Evolutionary conservation across 1,140 invertebrate species (phyloP).

Genomic region (Araneus ventricosus): DNA sequence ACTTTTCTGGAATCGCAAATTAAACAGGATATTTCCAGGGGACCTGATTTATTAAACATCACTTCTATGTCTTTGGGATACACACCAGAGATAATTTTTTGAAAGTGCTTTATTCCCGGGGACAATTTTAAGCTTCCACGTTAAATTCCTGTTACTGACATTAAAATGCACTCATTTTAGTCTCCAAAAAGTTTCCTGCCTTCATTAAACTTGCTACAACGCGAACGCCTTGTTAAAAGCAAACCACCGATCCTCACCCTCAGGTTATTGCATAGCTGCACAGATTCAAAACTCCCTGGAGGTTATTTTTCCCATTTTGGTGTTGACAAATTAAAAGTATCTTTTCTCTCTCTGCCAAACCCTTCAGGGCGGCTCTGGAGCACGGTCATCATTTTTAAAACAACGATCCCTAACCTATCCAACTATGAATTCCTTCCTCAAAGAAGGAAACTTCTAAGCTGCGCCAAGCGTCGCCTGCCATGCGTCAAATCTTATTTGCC

Average conservation of each 20-base stretch:
- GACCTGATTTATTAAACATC: no score
- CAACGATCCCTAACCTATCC: constrained; percentile 37
- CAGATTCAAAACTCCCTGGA: background rate
- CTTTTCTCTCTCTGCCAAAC: background rate
- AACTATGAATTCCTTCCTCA: constrained; percentile 38
- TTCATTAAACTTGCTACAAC: background rate
- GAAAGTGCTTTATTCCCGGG: background rate
- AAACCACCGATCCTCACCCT: background rate
- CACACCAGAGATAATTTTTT: background rate
- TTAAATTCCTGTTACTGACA: background rate
- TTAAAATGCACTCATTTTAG: background rate
- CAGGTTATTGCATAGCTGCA: constrained; percentile 20
- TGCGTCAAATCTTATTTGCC: constrained; percentile 72
- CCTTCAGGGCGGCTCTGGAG: background rate
- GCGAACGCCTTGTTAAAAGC: constrained; percentile 12
- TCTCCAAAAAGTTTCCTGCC: constrained; percentile 3
- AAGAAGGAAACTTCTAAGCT: constrained; percentile 68
- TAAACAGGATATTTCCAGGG: no score
- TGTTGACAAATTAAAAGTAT: constrained; percentile 64
- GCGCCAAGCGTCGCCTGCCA: constrained; percentile 46
- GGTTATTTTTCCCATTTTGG: constrained; percentile 42
- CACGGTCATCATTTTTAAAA: constrained; percentile 67
- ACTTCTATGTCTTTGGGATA: no score
- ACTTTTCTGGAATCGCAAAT: no score
- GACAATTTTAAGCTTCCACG: no score